These are phyloP conservation scores for Muscicapa adusta DNA, from an alignment of 2,113 vertebrate species.

Conservation along the genomic window DNA sequence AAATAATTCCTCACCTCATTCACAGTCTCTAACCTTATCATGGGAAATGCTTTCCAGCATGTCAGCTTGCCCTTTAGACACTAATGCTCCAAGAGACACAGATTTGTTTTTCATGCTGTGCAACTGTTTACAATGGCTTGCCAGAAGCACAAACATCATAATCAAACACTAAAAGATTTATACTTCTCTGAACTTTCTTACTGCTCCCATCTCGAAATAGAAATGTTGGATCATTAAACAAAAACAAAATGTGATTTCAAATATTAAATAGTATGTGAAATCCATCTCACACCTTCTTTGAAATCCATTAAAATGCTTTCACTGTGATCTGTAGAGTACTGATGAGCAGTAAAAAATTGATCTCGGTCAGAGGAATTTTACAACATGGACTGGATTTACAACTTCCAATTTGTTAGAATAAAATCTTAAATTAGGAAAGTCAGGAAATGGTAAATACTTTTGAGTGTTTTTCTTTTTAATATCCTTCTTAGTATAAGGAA, in stretches of 20 bases:
- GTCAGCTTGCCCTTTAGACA: constrained; percentile 50
- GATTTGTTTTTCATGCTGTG: neutral
- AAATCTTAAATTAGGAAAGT: neutral
- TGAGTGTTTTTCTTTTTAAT: neutral
- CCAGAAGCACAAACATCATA: neutral
- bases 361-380: neutral
- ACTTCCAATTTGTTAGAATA: neutral
- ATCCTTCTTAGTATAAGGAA: neutral
- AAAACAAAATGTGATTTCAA: neutral
- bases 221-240: neutral
- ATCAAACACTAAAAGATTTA: neutral
- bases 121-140: neutral
- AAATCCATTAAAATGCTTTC: neutral
- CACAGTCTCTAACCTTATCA: neutral
- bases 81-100: neutral
- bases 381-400: neutral
- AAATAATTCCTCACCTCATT: constrained; percentile 33
- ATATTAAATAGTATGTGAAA: neutral
- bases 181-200: neutral
- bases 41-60: constrained; percentile 20
- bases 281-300: neutral
- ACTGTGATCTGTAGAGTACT: neutral
- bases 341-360: neutral
- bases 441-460: neutral
- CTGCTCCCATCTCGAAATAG: neutral